Evolutionary conservation across 2,113 vertebrate species (phyloP).

Genomic region (Diphyllodes magnificus): DNA sequence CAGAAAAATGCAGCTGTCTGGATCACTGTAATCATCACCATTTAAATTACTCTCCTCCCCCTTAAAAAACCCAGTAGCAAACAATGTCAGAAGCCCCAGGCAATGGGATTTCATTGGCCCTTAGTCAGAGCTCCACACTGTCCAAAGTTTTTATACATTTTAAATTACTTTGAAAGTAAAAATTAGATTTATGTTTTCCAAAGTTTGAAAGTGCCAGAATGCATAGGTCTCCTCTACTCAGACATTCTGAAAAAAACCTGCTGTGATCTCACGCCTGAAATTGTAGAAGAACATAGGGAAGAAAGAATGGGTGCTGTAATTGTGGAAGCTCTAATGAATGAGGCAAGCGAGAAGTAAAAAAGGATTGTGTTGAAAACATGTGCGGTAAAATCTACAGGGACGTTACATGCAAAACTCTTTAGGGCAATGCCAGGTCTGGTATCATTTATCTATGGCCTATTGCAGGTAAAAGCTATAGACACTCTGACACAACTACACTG

Average conservation of each 20-base stretch:
- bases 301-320: neutral
- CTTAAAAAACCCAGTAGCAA: accelerated
- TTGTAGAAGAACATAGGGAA: neutral
- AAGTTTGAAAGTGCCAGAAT: neutral
- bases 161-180: neutral
- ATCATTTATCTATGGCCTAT: neutral
- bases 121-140: neutral
- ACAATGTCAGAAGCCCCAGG: neutral
- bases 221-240: neutral
- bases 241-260: neutral
- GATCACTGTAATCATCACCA: neutral
- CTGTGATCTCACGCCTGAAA: neutral
- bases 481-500: neutral
- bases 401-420: neutral
- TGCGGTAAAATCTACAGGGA: neutral
- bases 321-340: neutral
- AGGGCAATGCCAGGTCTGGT: neutral
- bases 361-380: neutral
- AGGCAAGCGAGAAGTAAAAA: neutral
- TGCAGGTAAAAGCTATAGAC: neutral
- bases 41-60: neutral
- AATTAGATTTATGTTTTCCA: neutral
- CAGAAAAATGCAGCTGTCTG: neutral
- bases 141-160: neutral
- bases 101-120: neutral